Conservation (phyloP, 2,113 vertebrate species). For the Sterrhoptilus dennistouni region DNA sequence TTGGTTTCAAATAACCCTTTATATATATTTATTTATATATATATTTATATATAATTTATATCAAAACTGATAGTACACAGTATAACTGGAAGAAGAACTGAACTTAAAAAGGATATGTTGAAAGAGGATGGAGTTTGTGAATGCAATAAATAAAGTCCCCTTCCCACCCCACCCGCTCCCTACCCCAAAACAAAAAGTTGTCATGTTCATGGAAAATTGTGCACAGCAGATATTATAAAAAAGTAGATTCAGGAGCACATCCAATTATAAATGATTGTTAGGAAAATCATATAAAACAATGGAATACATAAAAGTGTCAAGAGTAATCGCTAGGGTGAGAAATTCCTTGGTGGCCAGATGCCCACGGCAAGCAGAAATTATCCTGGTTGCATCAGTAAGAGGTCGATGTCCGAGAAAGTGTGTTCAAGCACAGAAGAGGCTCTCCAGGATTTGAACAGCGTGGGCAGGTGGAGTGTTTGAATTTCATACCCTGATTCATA, state of each 20-base stretch:
- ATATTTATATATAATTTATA: constrained; percentile 85
- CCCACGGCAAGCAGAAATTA: constrained; percentile 76
- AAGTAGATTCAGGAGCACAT: constrained; percentile 94
- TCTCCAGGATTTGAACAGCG: constrained; percentile 70
- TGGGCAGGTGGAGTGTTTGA: constrained; percentile 75
- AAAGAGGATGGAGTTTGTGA: constrained; percentile 85
- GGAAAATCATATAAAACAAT: constrained; percentile 98
- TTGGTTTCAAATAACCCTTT: constrained; percentile 89
- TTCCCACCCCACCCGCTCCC: constrained; percentile 50
- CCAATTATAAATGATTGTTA: constrained; percentile 94
- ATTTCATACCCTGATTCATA: constrained; percentile 84
- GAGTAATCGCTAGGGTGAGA: constrained; percentile 85
- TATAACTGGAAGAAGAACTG: constrained; percentile 83
- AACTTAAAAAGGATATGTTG: constrained; percentile 82
- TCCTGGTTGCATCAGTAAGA: constrained; percentile 74
- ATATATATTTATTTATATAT: constrained; percentile 85
- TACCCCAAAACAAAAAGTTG: constrained; percentile 81
- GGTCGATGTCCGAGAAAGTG: constrained; percentile 66
- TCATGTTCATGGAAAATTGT: constrained; percentile 93
- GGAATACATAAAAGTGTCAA: constrained; percentile 96
- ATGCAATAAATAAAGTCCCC: constrained; percentile 96
- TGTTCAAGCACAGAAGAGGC: constrained; percentile 70
- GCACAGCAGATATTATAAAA: constrained; percentile 94
- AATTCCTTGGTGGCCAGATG: constrained; percentile 81
- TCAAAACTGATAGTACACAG: constrained; percentile 87